Conservation (phyloP, 2,888 invertebrate genomes). For the Deroplatys truncata region DNA sequence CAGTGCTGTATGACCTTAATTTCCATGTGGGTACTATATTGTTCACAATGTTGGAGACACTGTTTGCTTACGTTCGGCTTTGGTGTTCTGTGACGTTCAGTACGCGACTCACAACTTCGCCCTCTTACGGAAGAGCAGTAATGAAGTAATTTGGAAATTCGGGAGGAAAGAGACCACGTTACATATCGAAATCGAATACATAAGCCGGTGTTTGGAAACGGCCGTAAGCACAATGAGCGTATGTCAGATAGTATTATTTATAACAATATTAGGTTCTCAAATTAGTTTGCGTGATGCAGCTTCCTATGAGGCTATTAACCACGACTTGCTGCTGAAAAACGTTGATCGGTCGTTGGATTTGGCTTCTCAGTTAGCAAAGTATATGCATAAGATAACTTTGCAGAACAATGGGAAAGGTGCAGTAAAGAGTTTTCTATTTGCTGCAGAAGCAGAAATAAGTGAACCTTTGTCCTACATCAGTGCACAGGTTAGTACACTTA, state of each 20-base stretch:
- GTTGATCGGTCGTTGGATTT: slow-evolving; percentile 84
- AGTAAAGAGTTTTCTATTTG: slow-evolving; percentile 65
- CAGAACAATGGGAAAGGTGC: slow-evolving; percentile 77
- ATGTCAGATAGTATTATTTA: background rate
- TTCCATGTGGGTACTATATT: too few species aligned
- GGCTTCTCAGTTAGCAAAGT: slow-evolving; percentile 83
- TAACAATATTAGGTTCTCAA: background rate
- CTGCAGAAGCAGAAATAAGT: slow-evolving; percentile 60
- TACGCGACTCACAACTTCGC: too few species aligned
- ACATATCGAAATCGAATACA: too few species aligned
- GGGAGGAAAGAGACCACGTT: too few species aligned
- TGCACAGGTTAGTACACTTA: slow-evolving; percentile 45
- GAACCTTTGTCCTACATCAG: slow-evolving; percentile 70
- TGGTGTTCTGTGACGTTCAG: too few species aligned
- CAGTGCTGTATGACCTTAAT: too few species aligned
- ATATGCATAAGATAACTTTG: slow-evolving; percentile 70
- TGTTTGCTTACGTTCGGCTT: too few species aligned
- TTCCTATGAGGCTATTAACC: slow-evolving; percentile 40
- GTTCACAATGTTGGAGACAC: too few species aligned
- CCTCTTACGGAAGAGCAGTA: too few species aligned
- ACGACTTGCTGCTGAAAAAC: slow-evolving; percentile 66
- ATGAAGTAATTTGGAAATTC: too few species aligned
- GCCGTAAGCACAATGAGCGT: background rate
- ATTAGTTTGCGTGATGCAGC: background rate
- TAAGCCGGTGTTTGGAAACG: too few species aligned